phyloP scores from a whole-genome alignment of 1,140 invertebrate species.

The Philotrypesis tridentata region DNA sequence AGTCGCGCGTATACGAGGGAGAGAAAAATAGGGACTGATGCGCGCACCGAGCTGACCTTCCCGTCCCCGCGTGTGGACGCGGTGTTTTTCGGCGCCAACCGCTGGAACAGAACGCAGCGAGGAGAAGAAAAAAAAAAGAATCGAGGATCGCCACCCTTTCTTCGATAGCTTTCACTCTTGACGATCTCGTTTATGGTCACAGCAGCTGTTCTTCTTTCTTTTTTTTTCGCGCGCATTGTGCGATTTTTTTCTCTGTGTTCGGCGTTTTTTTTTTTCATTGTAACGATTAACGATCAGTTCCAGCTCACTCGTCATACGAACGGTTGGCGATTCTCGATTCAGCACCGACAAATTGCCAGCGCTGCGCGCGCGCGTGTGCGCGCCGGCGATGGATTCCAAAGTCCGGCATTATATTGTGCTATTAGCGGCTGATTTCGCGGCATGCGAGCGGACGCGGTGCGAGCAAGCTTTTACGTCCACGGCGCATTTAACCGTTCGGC shows the following conservation, averaged over 20 bases:
- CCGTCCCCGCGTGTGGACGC: neutral
- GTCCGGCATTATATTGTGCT: constrained; percentile 49
- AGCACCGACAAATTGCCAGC: constrained; percentile 7
- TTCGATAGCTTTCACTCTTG: constrained; percentile 44
- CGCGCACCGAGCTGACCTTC: neutral
- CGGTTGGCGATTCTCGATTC: constrained; percentile 29
- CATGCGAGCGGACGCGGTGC: constrained; percentile 30
- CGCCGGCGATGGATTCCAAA: constrained; percentile 47
- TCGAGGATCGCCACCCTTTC: constrained; percentile 13
- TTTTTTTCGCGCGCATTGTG: too few species aligned
- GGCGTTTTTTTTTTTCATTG: neutral
- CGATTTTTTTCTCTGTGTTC: too few species aligned
- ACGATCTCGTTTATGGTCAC: constrained; percentile 45
- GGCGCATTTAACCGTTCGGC: neutral
- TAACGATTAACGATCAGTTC: neutral
- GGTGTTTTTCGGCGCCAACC: constrained; percentile 1
- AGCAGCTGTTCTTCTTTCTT: constrained; percentile 15
- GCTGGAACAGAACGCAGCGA: neutral
- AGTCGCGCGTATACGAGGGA: constrained; percentile 1
- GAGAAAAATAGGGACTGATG: constrained; percentile 11
- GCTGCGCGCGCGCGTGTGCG: neutral
- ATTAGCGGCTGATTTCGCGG: constrained; percentile 25
- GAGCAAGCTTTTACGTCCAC: constrained; percentile 26
- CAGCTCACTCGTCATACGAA: neutral
- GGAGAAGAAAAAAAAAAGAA: too few species aligned